A percentile compares a stretch with the other conserved stretches of the same genome.
phyloP scores from a whole-genome alignment of 2,113 vertebrate genomes.

The Edolisoma coerulescens region DNA sequence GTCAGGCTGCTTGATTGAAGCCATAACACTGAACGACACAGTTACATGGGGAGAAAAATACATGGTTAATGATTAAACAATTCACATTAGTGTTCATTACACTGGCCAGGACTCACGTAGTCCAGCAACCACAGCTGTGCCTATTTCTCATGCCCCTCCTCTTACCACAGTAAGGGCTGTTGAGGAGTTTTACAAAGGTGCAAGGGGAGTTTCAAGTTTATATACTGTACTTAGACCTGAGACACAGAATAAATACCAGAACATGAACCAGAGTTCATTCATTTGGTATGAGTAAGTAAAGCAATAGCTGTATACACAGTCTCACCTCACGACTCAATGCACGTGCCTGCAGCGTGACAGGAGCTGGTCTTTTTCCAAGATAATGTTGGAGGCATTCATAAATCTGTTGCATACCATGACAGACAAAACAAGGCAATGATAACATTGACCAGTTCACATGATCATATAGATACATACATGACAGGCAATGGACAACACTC shows the following conservation, averaged over 20 bases:
- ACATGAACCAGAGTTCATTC: neutral
- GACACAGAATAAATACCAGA: neutral
- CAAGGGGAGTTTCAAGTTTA: neutral
- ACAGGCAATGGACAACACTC: neutral
- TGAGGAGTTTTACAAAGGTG: neutral
- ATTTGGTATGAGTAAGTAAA: neutral
- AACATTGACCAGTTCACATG: neutral
- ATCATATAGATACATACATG: neutral
- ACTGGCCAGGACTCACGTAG: neutral
- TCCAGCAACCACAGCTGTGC: neutral
- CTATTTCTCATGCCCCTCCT: neutral
- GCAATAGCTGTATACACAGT: neutral
- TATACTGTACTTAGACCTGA: neutral
- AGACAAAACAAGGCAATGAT: slow-evolving; percentile 4
- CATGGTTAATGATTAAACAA: neutral
- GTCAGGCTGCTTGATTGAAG: neutral
- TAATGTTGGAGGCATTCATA: slow-evolving; percentile 86
- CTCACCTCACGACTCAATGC: slow-evolving; percentile 82
- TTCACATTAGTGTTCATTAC: neutral
- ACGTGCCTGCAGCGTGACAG: slow-evolving; percentile 73
- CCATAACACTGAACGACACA: neutral
- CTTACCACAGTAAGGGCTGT: neutral
- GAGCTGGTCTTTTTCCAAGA: slow-evolving; percentile 68
- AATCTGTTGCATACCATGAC: slow-evolving; percentile 67
- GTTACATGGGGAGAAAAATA: neutral